Evolutionary conservation across 53 echinoderm and acorn worm genomes (phyloP), one percentile per base, ranked within the genome.

Genomic region (Paracentrotus lividus): DNA sequence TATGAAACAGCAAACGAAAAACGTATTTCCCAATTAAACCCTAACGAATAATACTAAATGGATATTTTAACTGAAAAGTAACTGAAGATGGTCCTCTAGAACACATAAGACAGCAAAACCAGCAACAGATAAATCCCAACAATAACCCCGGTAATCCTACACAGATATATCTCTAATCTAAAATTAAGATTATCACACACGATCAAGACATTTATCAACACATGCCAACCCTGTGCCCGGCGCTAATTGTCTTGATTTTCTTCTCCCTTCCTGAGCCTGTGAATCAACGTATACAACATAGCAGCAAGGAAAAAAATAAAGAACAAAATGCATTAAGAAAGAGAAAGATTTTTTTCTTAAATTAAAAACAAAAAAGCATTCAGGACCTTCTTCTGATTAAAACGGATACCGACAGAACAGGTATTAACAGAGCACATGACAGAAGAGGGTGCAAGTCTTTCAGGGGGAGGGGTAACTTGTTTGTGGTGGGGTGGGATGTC

Each of bases 181-280:
- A 32, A 27, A 49, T 81, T 81, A 55, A 86, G 86, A 56, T 38
- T 86, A 53, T 86, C 56, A 23, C 13, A 32, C 53, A 86, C 86
- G 56, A 21, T 77, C 92, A 92, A 92, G 44, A 91, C 92, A 92
- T 61, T 54, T 42, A 81, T 77, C 92, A n/a, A 90, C 88, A 90
- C 99, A 97, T 99, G 99, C 99, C 90, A 96, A 99, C 99, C 99
- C 96, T 97, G 96, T 99, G 99, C 84, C 94, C 95, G 94, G 93
- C 99, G 96, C 99, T 99, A 61, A 99, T 99, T 16, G 99, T 99
- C 96, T 97, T 99, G 97, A 99, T 97, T 44, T 72, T 93, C 94
- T 94, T 95, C 96, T 99, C 94, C 86, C 95, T 95, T 32, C 96
- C 94, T 10, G 43, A 15, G 34, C 94, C 91, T 94, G 85, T 85